Evolutionary conservation across 1,140 invertebrate species (phyloP), one percentile per base, ranked within the genome.

Genomic region (Formica exsecta): DNA sequence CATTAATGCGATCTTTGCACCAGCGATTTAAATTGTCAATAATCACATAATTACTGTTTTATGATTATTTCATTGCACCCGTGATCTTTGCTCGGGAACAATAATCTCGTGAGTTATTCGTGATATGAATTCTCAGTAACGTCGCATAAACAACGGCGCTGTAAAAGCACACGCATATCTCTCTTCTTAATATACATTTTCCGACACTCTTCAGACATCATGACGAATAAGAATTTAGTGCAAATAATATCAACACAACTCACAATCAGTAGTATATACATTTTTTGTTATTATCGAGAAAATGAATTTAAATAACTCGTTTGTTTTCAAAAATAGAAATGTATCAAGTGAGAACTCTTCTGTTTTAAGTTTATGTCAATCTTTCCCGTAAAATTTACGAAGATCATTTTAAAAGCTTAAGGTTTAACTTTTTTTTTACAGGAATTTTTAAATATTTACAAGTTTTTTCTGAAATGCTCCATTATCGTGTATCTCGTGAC

Each of bases 11-110:
- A 81, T 73, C 66, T 81, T 81, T 81, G 54, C 13, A 62, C 68
- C 5, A 54, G 38, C n/a, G 66, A 74, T 48, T 83, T 59, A 73
- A 73, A 83, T 22, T 13, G 32, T 29, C 76, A 70, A 70, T 36
- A 48, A 83, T 61, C 29, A 44, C 13, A 19, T 32, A 29, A 64
- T 32, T 29, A 25, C 22, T 25, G 29, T n/a, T 19, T 71, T 62
- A 51, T 11, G 59, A 85, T 68, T 29, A 80, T 80, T 62, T 59
- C 5, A n/a, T 22, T 44, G 36, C 36, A 73, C 29, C n/a, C 25
- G 66, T 73, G 36, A 83, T 83, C 68, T 73, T 73, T 74, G 38
- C 51, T 48, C 41, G 51, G 38, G 29, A 83, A 44, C 19, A 83
- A 83, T 68, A 74, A 44, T 74, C 57, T 29, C n/a, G n/a, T 73